Conservation (phyloP, 2,888 invertebrate genomes). For the Ennomos erosarius region DNA sequence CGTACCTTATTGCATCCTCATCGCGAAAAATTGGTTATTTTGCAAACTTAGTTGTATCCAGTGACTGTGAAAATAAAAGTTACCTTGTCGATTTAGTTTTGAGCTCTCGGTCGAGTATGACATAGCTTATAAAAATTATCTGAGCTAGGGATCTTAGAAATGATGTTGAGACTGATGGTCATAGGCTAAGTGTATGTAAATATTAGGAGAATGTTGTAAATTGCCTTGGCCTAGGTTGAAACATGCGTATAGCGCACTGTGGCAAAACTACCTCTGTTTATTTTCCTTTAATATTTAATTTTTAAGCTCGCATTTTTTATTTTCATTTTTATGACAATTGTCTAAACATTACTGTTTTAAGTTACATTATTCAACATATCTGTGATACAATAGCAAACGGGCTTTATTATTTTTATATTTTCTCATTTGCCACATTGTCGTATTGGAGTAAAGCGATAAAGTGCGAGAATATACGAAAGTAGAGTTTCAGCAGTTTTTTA, state of each 20-base stretch:
- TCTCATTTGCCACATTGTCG: conserved; percentile 74
- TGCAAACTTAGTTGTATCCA: conserved; percentile 67
- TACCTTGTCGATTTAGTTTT: conserved; percentile 76
- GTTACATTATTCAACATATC: conserved; percentile 74
- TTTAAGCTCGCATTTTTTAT: conserved; percentile 46
- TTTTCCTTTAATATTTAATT: conserved; percentile 46
- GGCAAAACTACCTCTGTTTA: conserved; percentile 73
- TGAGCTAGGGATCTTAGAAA: conserved; percentile 76
- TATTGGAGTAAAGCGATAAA: conserved; percentile 51
- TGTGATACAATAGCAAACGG: conserved; percentile 81
- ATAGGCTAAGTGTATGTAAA: conserved; percentile 84
- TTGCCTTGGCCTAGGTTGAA: conserved; percentile 82
- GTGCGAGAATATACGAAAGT: conserved; percentile 61
- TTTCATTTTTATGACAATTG: conserved; percentile 61
- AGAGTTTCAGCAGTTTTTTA: conserved; percentile 67
- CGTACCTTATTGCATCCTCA: conserved; percentile 67
- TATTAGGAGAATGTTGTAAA: conserved; percentile 82
- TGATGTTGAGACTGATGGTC: conserved; percentile 83
- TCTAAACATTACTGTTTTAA: conserved; percentile 61
- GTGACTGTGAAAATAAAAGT: conserved; percentile 79
- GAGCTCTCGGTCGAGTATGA: conserved; percentile 72
- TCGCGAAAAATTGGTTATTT: conserved; percentile 61
- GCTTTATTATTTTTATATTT: conserved; percentile 61
- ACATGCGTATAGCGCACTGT: conserved; percentile 72
- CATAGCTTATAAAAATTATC: conserved; percentile 72